Evolutionary conservation across 1,140 invertebrate genomes (phyloP), one percentile per base, ranked within the genome.

Genomic region (Diorhabda carinulata): DNA sequence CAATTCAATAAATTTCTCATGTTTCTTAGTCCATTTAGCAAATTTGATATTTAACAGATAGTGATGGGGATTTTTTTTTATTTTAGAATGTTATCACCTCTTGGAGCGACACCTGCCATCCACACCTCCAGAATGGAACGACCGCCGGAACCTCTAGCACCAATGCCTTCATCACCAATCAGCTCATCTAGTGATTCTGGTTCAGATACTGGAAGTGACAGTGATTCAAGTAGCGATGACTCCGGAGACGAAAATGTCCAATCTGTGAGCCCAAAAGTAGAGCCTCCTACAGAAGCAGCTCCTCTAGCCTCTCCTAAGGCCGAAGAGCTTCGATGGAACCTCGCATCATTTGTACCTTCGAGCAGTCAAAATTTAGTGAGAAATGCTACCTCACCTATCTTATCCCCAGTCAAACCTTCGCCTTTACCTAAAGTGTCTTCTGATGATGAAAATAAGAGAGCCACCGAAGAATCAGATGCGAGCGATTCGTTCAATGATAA

Each of bases 101-200:
- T 81, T 47, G 74, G 67, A 61, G 45, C 70, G 66, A 70, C 77
- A 44, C 70, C 77, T 57, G 61, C 70, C 42, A 71, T 66, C 8
- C 69, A 71, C 45, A 68, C 68, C 25, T 68, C 73, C 7, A 72
- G 59, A 43, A 75, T 71, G 73, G 65, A 73, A 60, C 62, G 40
- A 56, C 65, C 68, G 2, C 61, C 72, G 77, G 60, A 72, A 43
- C 70, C 82, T 3, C 77, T 78, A 43, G 82, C 67, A 52, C 80
- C 68, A 78, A 52, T 78, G 3, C 80, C 61, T n/a, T 65, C 66
- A 7, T 79, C 58, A 5, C 67, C 66, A 52, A 43, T 70, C n/a
- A 76, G 74, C 66, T 85, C 84, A 5, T 83, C 83, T 43, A 86
- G 84, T 40, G 84, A 84, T 47, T 84, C 84, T 1, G 82, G 83